phyloP scores from a whole-genome alignment of 2,797 vertebrate species.

The Antennarius maculatus region DNA sequence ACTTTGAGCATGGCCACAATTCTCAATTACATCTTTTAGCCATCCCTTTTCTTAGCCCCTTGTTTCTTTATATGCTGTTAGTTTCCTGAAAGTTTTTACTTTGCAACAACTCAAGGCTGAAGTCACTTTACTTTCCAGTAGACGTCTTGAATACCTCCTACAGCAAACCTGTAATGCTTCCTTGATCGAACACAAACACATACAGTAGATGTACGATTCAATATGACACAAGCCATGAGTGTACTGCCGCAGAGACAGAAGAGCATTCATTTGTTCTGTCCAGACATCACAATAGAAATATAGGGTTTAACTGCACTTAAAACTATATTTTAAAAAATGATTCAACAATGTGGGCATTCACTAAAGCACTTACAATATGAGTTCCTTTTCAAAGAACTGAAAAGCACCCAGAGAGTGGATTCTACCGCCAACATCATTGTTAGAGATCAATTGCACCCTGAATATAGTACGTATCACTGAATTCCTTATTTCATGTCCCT shows the following conservation, averaged over 20 bases:
- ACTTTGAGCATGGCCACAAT: neutral
- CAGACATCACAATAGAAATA: conserved; percentile 6
- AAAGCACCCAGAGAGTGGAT: too few species aligned
- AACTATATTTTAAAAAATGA: neutral
- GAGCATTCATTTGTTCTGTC: neutral
- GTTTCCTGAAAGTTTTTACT: neutral
- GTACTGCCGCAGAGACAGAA: neutral
- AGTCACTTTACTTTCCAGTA: neutral
- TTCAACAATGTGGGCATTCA: neutral
- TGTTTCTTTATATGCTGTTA: too few species aligned
- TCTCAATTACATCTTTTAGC: neutral
- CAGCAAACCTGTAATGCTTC: neutral
- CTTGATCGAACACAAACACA: neutral
- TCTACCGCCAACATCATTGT: too few species aligned
- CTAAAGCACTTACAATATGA: too few species aligned
- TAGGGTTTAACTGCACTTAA: conserved; percentile 3
- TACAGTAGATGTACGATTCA: conserved; percentile 2
- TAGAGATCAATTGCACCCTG: too few species aligned
- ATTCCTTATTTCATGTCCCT: too few species aligned
- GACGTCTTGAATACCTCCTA: neutral
- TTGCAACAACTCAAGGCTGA: neutral
- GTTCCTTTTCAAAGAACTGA: too few species aligned
- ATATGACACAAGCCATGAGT: conserved; percentile 1
- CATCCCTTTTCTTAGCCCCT: too few species aligned
- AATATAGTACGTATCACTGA: too few species aligned